A percentile compares a stretch with the other conserved stretches of the same genome.
phyloP scores from a whole-genome alignment of 2,797 vertebrate species.

The Poeciliopsis gracilis region DNA sequence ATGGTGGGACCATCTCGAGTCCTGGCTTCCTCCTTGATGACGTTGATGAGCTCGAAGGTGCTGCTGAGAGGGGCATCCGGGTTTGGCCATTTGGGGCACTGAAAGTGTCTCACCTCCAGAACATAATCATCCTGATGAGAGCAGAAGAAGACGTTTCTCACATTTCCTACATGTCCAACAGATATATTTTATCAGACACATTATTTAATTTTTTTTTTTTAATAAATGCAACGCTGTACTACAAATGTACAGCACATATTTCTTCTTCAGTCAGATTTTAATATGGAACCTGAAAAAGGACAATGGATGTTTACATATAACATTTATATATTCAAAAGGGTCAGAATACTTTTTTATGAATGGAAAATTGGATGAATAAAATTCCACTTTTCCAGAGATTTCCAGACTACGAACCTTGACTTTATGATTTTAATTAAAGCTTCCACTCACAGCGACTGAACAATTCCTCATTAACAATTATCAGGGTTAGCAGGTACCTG shows the following conservation, averaged over 20 bases:
- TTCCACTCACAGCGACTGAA: neutral
- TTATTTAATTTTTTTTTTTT: too few species aligned
- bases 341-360: neutral
- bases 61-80: conserved; percentile 96
- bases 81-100: conserved; percentile 99
- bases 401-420: neutral
- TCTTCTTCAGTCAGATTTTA: neutral
- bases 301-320: neutral
- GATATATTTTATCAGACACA: neutral
- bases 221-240: neutral
- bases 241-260: neutral
- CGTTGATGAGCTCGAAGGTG: conserved; percentile 97
- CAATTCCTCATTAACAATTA: neutral
- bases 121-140: conserved; percentile 94
- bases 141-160: neutral
- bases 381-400: neutral
- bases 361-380: neutral
- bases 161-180: neutral
- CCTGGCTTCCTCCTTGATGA: conserved; percentile 99
- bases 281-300: neutral
- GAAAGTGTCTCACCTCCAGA: conserved; percentile 97
- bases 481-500: conserved; percentile 80
- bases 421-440: neutral
- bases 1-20: conserved; percentile 97
- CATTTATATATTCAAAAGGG: neutral